Evolutionary conservation across 2,888 invertebrate genomes (phyloP), one percentile per base, ranked within the genome.

Genomic region (Thalpophila matura): DNA sequence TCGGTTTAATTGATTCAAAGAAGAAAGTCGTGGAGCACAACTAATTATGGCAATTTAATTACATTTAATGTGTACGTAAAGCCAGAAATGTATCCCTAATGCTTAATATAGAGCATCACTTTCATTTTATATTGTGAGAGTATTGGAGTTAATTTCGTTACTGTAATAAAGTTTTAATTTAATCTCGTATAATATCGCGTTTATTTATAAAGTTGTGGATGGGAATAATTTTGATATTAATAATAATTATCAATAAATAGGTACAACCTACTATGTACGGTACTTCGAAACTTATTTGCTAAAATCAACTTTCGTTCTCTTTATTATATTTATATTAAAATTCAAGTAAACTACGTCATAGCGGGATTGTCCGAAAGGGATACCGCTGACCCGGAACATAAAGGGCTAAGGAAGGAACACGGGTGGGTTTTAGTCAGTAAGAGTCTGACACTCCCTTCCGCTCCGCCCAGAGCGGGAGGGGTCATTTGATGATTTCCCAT

Each of bases 71-170:
- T 37, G 31, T 45, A 27, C 35, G 35, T 68, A 68, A 49, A 49
- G 38, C 33, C 29, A 49, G 37, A 50, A 50, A 49, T 35, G 29
- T 50, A 43, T 9, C 38, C 22, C 22, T 24, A 27, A 45, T 31
- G 27, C 54, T 57, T 59, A 68, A 68, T 74, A n/a, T 60, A 74
- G 31, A 22, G 31, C 4, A 73, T 51, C 20, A 42, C 16, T 29
- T 54, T 4, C 7, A 45, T 42, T 46, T 14, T 53, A 38, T 38
- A 26, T 31, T 45, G 6, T 33, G n/a, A 9, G 33, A 26, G 7
- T 22, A 12, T 38, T 55, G 45, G 43, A 55, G 5, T 38, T 10
- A 51, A 68, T 47, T 51, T 24, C 33, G 24, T 29, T 49, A 31
- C 20, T 40, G 7, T 29, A 56, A 24, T 38, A 31, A 40, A 56